A percentile compares a stretch with the other conserved stretches of the same genome.
Evolutionary conservation across 2,888 invertebrate species (phyloP).

Genomic region (Aphodius sticticus): DNA sequence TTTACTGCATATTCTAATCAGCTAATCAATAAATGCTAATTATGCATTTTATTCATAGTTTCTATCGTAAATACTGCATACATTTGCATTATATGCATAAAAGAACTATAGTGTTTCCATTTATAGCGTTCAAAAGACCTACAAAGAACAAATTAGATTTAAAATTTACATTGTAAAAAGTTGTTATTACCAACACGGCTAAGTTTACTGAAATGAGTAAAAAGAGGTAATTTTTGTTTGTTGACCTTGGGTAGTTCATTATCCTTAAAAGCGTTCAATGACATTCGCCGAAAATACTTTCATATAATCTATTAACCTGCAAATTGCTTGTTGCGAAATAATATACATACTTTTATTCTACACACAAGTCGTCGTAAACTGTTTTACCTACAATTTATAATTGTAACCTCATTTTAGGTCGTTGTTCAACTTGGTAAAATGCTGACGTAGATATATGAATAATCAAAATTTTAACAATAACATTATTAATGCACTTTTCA

Average conservation of each 20-base stretch:
- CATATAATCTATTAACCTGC: too few relatives aligned
- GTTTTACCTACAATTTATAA: not conserved
- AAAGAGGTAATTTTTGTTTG: not conserved
- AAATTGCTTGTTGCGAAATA: too few relatives aligned
- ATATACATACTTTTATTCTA: too few relatives aligned
- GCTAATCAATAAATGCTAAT: not conserved
- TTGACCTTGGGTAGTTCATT: not conserved
- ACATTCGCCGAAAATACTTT: too few relatives aligned
- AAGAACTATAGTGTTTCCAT: not conserved
- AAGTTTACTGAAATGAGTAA: too few relatives aligned
- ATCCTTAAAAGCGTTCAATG: not conserved
- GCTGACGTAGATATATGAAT: not conserved
- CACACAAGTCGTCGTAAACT: not conserved
- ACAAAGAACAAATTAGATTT: too few relatives aligned
- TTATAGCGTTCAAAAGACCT: not conserved
- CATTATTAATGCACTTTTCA: not conserved
- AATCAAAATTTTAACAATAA: not conserved
- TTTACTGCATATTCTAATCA: not conserved
- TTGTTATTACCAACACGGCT: too few relatives aligned
- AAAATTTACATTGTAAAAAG: too few relatives aligned
- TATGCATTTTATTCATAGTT: not conserved
- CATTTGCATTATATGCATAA: not conserved
- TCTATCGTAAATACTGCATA: not conserved
- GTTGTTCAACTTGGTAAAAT: not conserved
- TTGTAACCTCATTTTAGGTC: not conserved